Conservation (phyloP, 2,797 vertebrate species). For the Peromyscus attwateri region DNA sequence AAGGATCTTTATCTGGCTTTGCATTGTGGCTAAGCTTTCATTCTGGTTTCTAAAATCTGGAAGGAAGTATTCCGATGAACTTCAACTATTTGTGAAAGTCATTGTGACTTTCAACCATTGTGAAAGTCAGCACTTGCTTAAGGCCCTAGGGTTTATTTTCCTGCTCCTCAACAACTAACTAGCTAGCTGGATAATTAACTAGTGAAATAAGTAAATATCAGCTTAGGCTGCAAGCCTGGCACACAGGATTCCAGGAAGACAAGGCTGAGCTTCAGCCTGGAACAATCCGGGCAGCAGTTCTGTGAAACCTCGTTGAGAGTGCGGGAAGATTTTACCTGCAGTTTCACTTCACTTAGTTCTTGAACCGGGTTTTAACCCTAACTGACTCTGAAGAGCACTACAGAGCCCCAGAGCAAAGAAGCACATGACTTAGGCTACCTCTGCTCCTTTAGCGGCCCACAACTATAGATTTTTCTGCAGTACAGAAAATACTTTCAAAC, state of each 20-base stretch:
- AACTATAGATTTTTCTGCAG: not conserved
- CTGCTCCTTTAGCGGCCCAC: not conserved
- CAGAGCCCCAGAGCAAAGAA: not conserved
- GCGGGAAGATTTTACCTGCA: not conserved
- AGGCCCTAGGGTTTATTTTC: not conserved
- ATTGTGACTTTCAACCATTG: too few species aligned
- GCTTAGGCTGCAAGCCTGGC: not conserved
- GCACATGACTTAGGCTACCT: not conserved
- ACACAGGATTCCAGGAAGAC: not conserved
- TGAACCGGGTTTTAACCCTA: not conserved
- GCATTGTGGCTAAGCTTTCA: constrained; percentile 22
- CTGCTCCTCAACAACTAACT: not conserved
- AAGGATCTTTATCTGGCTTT: constrained; percentile 59
- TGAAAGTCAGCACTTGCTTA: not conserved
- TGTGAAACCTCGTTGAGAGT: not conserved
- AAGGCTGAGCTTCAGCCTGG: not conserved
- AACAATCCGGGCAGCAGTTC: not conserved
- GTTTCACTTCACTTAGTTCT: not conserved
- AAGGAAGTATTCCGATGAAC: not conserved
- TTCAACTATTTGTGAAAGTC: not conserved
- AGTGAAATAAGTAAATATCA: not conserved
- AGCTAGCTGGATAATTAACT: not conserved
- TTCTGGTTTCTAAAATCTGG: constrained; percentile 2
- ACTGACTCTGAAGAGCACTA: not conserved
- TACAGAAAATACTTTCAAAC: constrained; percentile 20